Conservation (phyloP, 2,888 invertebrate genomes). For the Spodoptera exigua region DNA sequence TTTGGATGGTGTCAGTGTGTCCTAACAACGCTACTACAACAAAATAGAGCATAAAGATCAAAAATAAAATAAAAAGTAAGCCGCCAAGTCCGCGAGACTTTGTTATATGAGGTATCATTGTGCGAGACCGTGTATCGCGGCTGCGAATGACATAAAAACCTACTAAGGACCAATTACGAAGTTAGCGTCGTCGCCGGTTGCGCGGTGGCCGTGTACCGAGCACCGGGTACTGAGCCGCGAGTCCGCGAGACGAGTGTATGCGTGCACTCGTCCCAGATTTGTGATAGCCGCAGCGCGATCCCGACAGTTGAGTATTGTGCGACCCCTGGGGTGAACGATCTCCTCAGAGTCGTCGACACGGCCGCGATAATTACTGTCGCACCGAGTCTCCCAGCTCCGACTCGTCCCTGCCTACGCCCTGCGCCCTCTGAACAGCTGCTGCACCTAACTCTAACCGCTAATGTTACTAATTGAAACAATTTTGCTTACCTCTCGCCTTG, state of each 20-base stretch:
- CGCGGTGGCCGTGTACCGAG: slow-evolving; percentile 38
- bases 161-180: slow-evolving; percentile 64
- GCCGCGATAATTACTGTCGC: slow-evolving; percentile 86
- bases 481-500: slow-evolving; percentile 58
- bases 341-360: slow-evolving; percentile 86
- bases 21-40: not conserved
- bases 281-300: slow-evolving; percentile 76
- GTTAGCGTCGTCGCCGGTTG: slow-evolving; percentile 58
- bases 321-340: slow-evolving; percentile 88
- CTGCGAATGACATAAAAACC: slow-evolving; percentile 63
- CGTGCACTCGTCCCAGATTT: slow-evolving; percentile 73
- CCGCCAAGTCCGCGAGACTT: slow-evolving; percentile 18
- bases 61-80: slow-evolving; percentile 25
- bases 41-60: slow-evolving; percentile 2
- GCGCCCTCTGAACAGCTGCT: slow-evolving; percentile 66
- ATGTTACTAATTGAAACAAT: slow-evolving; percentile 69
- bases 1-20: slow-evolving; percentile 1
- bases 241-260: slow-evolving; percentile 52
- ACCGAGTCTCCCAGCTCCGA: slow-evolving; percentile 56
- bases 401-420: slow-evolving; percentile 70
- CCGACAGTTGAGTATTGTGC: slow-evolving; percentile 82
- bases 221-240: slow-evolving; percentile 1
- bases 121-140: slow-evolving; percentile 18
- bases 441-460: slow-evolving; percentile 60
- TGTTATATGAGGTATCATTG: slow-evolving; percentile 25